Evolutionary conservation across 2,797 vertebrate genomes (phyloP), one percentile per base, ranked within the genome.

Genomic region (Dallia pectoralis): DNA sequence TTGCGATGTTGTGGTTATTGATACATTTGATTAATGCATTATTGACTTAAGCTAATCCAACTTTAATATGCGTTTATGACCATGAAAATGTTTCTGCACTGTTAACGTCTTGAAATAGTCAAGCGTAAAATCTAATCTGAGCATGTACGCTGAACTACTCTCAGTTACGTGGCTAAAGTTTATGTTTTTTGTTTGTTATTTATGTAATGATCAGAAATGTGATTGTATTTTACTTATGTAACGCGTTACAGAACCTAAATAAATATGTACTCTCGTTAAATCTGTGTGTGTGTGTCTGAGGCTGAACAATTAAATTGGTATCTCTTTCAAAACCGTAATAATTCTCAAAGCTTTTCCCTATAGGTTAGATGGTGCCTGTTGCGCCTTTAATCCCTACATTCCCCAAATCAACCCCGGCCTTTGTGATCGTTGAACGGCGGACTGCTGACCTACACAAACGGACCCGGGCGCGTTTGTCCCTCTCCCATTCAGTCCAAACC

Each of bases 371-470:
- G n/a, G 80, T 65, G 70, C 77, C 74, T 70, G 70, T 44, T 81
- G 82, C 77, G 29, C 49, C 68, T 73, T 75, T 93, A 91, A 93
- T 92, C 92, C 91, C 79, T 81, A 76, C 82, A 91, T 91, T 90
- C 87, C 81, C 78, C 80, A 61, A 49, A 65, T 72, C 79, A 77
- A 84, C 81, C 81, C 83, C 2, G 73, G 71, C 75, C 86, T 80
- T 88, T 93, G 51, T 93, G 87, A 67, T 48, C 73, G 71, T 51
- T 67, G 66, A 70, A 66, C 72, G 74, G 84, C 40, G 85, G 85
- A 93, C 79, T 94, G 93, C 93, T 94, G 93, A 94, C 89, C 88
- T 77, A 80, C 71, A 83, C 81, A 72, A 93, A 92, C 89, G 82
- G 87, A 82, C 90, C 87, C 79, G 91, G 86, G 75, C 74, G 80